phyloP scores from a whole-genome alignment of 2,888 invertebrate species.

The Punctoribates punctum region DNA sequence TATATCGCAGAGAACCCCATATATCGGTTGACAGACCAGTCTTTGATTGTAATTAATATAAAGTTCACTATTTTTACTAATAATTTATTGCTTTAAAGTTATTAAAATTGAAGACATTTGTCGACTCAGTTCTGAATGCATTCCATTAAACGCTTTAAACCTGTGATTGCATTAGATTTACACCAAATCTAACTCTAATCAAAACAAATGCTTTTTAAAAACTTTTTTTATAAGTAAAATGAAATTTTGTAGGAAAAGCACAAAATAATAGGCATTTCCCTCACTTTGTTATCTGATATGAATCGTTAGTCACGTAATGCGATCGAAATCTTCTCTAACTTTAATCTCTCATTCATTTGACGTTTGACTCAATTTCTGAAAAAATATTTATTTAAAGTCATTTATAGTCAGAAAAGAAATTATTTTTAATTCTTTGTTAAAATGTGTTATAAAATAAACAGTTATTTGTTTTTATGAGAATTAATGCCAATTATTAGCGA shows the following conservation, averaged over 20 bases:
- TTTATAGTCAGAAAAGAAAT: no score
- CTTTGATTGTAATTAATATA: background rate
- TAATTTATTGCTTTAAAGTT: background rate
- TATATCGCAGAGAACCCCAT: conserved; percentile 79
- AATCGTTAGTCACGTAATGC: no score
- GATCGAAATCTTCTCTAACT: no score
- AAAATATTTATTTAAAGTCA: no score
- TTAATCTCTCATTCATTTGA: no score
- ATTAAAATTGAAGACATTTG: background rate
- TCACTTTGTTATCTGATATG: background rate
- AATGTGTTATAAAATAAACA: no score
- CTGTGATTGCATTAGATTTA: background rate
- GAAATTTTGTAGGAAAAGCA: background rate
- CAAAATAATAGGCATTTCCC: background rate
- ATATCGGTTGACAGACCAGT: conserved; percentile 51
- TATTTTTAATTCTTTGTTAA: no score
- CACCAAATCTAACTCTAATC: background rate
- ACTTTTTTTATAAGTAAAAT: background rate
- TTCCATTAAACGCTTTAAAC: background rate
- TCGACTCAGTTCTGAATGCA: background rate
- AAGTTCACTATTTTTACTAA: background rate
- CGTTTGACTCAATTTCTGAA: no score
- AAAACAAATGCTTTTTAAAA: background rate
- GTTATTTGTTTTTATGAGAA: no score
- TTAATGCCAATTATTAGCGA: no score